Conservation (phyloP, 2,797 vertebrate species). For the Premnoplex brunnescens region DNA sequence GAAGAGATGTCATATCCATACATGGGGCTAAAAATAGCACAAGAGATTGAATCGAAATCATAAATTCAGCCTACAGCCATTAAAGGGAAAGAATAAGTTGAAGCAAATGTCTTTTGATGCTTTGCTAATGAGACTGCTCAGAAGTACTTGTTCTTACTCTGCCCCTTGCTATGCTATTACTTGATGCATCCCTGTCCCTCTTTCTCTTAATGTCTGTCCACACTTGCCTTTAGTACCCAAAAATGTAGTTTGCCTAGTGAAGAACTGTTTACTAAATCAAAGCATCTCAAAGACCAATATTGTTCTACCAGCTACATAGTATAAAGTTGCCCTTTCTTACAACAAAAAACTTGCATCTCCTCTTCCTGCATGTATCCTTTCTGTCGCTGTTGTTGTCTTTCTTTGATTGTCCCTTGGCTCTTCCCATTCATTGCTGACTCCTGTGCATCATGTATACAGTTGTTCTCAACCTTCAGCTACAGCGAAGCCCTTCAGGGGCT, state of each 20-base stretch:
- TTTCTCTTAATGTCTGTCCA: not conserved
- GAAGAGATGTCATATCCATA: constrained; percentile 30
- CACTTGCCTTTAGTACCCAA: not conserved
- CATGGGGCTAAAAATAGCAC: constrained; percentile 39
- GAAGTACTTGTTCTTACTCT: not conserved
- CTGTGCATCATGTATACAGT: not conserved
- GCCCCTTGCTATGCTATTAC: not conserved
- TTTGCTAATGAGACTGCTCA: not conserved
- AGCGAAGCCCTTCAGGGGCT: not conserved
- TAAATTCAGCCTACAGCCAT: constrained; percentile 13
- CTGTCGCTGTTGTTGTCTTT: not conserved
- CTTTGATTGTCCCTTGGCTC: not conserved
- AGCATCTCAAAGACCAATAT: not conserved
- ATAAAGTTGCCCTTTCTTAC: not conserved
- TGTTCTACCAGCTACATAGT: not conserved
- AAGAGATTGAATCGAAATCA: not conserved
- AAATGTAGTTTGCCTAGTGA: not conserved
- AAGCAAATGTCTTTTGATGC: not conserved
- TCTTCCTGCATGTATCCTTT: not conserved
- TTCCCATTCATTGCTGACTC: not conserved
- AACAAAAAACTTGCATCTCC: not conserved
- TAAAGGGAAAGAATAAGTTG: constrained; percentile 41
- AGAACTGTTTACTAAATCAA: not conserved
- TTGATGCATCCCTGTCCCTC: not conserved
- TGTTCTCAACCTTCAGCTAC: not conserved